Evolutionary conservation across 1,140 invertebrate species (phyloP).

Genomic region (Calliphora vicina): DNA sequence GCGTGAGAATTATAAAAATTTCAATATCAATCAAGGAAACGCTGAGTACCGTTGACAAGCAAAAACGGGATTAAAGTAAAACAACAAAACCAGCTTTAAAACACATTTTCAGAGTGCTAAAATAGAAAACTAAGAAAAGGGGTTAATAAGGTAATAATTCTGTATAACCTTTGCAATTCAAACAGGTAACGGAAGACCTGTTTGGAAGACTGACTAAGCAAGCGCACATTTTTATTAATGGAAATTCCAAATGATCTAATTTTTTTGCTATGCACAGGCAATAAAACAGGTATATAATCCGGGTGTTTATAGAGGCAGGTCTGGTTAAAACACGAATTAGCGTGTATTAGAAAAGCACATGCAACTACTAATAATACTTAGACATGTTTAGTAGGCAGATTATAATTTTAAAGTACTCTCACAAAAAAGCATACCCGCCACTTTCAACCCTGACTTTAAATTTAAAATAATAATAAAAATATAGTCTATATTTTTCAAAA

Average conservation of each 20-base stretch:
- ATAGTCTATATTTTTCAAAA: no score
- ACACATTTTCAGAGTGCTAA: neutral
- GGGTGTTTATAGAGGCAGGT: neutral
- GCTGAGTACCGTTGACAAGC: neutral
- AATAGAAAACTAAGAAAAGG: neutral
- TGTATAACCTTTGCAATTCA: no score
- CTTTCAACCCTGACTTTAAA: neutral
- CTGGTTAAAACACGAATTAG: neutral
- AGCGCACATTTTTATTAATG: constrained; percentile 20
- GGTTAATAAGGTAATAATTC: no score
- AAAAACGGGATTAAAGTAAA: neutral
- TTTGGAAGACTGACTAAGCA: neutral
- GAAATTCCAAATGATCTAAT: neutral
- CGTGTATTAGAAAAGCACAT: neutral
- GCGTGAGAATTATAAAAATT: neutral
- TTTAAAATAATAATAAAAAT: neutral
- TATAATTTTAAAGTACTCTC: no score
- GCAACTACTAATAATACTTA: no score
- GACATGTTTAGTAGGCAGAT: no score
- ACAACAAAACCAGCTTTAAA: neutral
- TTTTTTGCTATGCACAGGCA: neutral
- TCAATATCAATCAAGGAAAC: neutral
- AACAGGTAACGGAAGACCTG: neutral
- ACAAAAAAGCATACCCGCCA: no score
- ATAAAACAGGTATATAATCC: neutral